phyloP scores from a whole-genome alignment of 2,113 vertebrate genomes.

The Vidua macroura region DNA sequence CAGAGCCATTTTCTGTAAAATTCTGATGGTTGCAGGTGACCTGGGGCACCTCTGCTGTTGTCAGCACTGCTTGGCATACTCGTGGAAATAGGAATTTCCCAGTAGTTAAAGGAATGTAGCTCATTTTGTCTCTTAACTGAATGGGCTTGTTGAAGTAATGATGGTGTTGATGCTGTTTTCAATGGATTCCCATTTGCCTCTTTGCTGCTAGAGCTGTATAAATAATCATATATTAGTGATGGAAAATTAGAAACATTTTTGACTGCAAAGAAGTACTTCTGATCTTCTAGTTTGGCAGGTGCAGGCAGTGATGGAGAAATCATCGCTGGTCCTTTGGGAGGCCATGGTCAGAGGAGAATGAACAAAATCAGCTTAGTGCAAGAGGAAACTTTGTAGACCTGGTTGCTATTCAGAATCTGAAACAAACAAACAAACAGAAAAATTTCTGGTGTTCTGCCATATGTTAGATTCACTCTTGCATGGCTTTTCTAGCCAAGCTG shows the following conservation, averaged over 20 bases:
- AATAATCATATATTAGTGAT: not conserved
- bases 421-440: not conserved
- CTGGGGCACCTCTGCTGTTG: not conserved
- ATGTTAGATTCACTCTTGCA: not conserved
- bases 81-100: not conserved
- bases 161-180: not conserved
- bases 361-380: not conserved
- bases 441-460: not conserved
- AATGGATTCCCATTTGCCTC: not conserved
- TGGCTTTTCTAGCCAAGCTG: not conserved
- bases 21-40: not conserved
- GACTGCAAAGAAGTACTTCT: not conserved
- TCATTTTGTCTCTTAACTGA: not conserved
- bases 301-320: not conserved
- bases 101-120: not conserved
- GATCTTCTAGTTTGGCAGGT: not conserved
- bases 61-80: not conserved
- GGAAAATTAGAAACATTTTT: not conserved
- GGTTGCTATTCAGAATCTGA: not conserved
- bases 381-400: not conserved
- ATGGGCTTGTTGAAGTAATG: not conserved
- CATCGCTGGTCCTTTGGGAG: not conserved
- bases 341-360: not conserved
- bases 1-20: not conserved
- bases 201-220: not conserved